Evolutionary conservation across 2,113 vertebrate genomes (phyloP), one percentile per base, ranked within the genome.

Genomic region (Thamnaconus septentrionalis): DNA sequence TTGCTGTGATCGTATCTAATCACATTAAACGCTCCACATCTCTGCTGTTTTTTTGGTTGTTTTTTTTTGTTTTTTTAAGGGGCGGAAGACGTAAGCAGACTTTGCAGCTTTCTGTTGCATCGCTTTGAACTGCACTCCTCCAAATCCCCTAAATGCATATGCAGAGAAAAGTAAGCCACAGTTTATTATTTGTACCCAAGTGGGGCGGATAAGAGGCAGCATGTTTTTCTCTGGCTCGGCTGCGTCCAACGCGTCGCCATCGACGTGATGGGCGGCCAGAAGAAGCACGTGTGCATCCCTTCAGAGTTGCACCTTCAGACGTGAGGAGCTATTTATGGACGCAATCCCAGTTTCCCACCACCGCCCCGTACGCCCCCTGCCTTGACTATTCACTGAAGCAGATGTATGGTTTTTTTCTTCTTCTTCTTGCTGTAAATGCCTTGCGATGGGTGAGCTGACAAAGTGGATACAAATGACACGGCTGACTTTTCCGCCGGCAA

Each of bases 401-500:
- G 67, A 66, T 63, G 9, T 66, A 66, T 52, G 63, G 47, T 51
- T 67, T 44, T n/a, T 31, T 31, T 31, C 2, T 31, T 31, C 18
- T 31, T 11, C 10, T 10, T n/a, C 5, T 51, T 44, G 7, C 63
- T 60, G 55, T 61, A 65, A 59, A 74, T 76, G 59, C 54, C 52
- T 18, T 31, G 52, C 69, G 61, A 76, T 55, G 52, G 64, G 59
- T 56, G 56, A 71, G 69, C 72, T 84, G 73, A 87, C 80, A 64
- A 71, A 87, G 78, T 73, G 63, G 66, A 53, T 64, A 76, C 60
- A 84, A 80, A 84, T 87, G 80, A 89, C 70, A 74, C 7, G 50
- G 54, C 41, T 64, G 74, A 78, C 71, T 77, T 62, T 61, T 40
- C 60, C 76, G 50, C 44, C 54, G 73, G 58, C 75, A 64, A 71